Evolutionary conservation across 2,888 invertebrate species (phyloP).

Genomic region (Cistogaster globosa): DNA sequence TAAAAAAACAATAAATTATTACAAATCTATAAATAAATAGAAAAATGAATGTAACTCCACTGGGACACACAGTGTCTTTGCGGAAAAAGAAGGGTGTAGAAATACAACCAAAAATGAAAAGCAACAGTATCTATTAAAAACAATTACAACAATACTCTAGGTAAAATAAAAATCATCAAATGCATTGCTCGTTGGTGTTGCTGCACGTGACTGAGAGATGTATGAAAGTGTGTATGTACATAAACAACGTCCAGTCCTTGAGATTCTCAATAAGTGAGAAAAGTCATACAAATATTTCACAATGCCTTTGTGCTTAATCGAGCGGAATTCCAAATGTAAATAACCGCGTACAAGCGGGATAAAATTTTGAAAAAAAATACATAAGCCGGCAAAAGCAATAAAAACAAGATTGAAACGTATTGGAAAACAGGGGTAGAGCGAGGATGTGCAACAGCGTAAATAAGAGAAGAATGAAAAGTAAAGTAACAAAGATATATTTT

Average conservation of each 20-base stretch:
- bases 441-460: conserved; percentile 48
- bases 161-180: conserved; percentile 22
- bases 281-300: conserved; percentile 71
- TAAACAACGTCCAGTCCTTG: conserved; percentile 29
- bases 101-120: conserved; percentile 46
- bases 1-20: conserved; percentile 59
- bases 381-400: conserved; percentile 21
- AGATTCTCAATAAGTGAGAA: conserved; percentile 59
- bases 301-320: conserved; percentile 72
- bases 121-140: conserved; percentile 71
- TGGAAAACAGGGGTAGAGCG: conserved; percentile 30
- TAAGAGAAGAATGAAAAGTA: not conserved
- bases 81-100: conserved; percentile 2
- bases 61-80: conserved; percentile 4
- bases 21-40: conserved; percentile 68
- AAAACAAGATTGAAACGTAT: conserved; percentile 21
- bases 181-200: conserved; percentile 41
- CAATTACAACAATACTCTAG: conserved; percentile 65
- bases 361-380: conserved; percentile 21
- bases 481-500: conserved; percentile 54
- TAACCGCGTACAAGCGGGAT: conserved; percentile 68
- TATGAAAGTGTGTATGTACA: not conserved
- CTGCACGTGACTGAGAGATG: conserved; percentile 59
- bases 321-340: conserved; percentile 74
- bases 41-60: conserved; percentile 36